Percentiles rank a stretch among this genome's conserved stretches.
phyloP scores from a whole-genome alignment of 2,113 vertebrate species.

The Phoenicopterus ruber region DNA sequence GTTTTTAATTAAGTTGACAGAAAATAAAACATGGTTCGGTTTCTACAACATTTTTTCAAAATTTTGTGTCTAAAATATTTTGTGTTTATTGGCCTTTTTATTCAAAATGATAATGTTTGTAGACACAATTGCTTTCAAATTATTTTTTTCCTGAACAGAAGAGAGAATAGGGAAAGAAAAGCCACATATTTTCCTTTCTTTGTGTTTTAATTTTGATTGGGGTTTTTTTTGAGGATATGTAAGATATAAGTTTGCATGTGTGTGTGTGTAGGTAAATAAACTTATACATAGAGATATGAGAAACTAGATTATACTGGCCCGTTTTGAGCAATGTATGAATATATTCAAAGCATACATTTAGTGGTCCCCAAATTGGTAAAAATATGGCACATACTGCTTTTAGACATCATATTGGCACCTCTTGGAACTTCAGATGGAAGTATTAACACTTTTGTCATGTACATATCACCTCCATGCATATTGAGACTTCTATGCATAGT shows the following conservation, averaged over 20 bases:
- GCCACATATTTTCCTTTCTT: neutral
- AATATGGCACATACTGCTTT: conserved; percentile 18
- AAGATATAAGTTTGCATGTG: neutral
- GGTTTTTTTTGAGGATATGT: neutral
- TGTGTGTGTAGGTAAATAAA: neutral
- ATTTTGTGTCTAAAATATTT: neutral
- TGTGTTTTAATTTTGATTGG: neutral
- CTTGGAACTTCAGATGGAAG: conserved; percentile 51
- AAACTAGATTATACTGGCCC: neutral
- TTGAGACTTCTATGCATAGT: conserved; percentile 1
- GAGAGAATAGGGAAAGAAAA: neutral
- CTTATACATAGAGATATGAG: neutral
- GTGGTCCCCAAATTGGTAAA: neutral
- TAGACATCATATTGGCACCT: conserved; percentile 5
- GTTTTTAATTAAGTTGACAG: neutral
- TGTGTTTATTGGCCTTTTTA: neutral
- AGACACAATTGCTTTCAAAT: neutral
- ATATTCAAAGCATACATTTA: neutral
- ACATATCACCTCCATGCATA: conserved; percentile 26
- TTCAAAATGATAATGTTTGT: neutral
- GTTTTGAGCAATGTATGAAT: neutral
- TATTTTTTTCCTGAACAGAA: neutral
- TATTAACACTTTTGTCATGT: conserved; percentile 49
- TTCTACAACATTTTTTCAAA: neutral
- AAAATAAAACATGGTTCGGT: neutral